Evolutionary conservation across 2,888 invertebrate species (phyloP).

Genomic region (Temnothorax rugatulus): DNA sequence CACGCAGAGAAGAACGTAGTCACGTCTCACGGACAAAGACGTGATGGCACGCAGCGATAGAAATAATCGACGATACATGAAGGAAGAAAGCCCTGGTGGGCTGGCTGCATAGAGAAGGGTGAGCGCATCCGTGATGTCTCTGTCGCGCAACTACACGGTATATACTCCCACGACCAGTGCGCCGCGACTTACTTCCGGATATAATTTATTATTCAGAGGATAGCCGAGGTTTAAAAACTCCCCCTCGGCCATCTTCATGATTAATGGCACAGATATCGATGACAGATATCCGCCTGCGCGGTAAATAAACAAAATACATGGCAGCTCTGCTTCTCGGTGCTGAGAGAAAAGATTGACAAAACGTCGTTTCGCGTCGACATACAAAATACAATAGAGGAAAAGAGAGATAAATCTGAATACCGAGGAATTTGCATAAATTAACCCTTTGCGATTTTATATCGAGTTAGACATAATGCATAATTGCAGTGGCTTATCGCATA

Average conservation of each 20-base stretch:
- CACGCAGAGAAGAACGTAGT: background rate
- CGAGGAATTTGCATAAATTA: background rate
- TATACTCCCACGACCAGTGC: slow-evolving; percentile 25
- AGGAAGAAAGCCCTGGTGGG: slow-evolving; percentile 35
- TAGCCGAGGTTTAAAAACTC: slow-evolving; percentile 21
- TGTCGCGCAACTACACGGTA: slow-evolving; percentile 21
- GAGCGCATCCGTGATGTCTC: slow-evolving; percentile 33
- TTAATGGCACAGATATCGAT: slow-evolving; percentile 5
- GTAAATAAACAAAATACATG: slow-evolving; percentile 12
- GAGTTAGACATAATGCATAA: background rate
- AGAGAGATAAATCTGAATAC: background rate
- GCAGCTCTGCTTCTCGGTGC: background rate
- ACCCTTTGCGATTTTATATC: background rate
- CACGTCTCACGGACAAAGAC: slow-evolving; percentile 32
- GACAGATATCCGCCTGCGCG: background rate
- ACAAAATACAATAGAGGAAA: background rate
- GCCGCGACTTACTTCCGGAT: slow-evolving; percentile 37
- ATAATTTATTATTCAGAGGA: slow-evolving; percentile 30
- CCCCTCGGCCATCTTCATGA: background rate
- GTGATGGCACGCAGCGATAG: slow-evolving; percentile 46
- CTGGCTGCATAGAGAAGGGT: slow-evolving; percentile 9
- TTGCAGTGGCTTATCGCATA: background rate
- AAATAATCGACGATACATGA: slow-evolving; percentile 50
- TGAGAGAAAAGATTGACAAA: slow-evolving; percentile 3
- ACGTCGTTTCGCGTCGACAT: no score